Base-by-base conservation (phyloP, 2,113 vertebrate species). In the Lonchura striata region DNA sequence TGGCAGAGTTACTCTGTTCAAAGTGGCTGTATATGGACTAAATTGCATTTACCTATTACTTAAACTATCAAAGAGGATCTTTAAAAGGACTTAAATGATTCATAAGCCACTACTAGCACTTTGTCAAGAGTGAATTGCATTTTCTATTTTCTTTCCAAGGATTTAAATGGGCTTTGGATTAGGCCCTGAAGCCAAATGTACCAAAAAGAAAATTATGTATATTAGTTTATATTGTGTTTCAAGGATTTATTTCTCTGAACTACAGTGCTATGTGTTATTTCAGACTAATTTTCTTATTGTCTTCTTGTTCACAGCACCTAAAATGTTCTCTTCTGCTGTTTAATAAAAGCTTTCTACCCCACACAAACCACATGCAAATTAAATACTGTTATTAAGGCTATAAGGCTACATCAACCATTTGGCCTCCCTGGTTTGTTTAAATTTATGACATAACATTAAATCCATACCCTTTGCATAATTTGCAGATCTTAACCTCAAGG, bases 11-110 rank as follows among this genome's bases (percentile, higher is more conserved):
- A 68, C 53, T 86, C 57, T 71, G 27, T 89, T 89, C 56, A 56
- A 84, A 96, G 69, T 49, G 53, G 69, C 74, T 84, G 42, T 64
- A 76, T 28, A 35, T 24, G 54, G 37, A 84, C 65, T 84, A 95
- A 94, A 95, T 91, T 95, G 86, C 77, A 61, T 91, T 96, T 87
- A 92, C 72, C 92, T 97, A 84, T 96, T 93, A 90, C 92, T 95
- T 95, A 95, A 94, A 92, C 86, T 70, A 88, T 75, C 65, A 91
- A 93, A 95, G 28, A 92, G 33, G 74, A 95, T 91, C 77, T 96
- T 94, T 94, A 84, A 91, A 97, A 86, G 69, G 53, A 82, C 86
- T 92, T 94, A 96, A 90, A 91, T 6, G 53, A 93, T 89, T 49
- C 54, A 92, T 91, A 95, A 95, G 69, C 81, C 72, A 87, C 80